Base-by-base conservation (phyloP, 2,888 invertebrate species). In the Apantesis nais region DNA sequence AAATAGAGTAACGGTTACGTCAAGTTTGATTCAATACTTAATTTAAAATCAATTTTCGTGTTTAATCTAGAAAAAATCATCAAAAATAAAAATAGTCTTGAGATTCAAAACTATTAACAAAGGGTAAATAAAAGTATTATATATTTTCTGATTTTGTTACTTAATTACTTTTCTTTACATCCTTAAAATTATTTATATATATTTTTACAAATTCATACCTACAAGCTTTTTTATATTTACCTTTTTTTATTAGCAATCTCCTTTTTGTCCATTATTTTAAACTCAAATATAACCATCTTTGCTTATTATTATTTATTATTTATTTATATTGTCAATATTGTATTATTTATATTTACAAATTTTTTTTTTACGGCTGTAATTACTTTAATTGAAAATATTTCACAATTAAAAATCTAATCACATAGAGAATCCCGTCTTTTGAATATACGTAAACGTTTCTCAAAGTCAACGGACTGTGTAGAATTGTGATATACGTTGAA, bases 1-100 rank as follows among this genome's bases (percentile, higher is more conserved):
- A 62, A 62, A 39, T 62, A 37, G 37, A 62, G 37, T n/a, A 37
- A 25, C n/a, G 39, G n/a, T 22, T n/a, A 14, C n/a, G 62, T 62
- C n/a, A 62, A 37, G 12, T 62, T 62, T 34, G 14, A 41, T 25
- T 44, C 63, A 19, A 25, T 34, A 25, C n/a, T 31, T 16, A 52
- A 34, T n/a, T 44, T 29, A 41, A 44, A 63, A 16, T 8, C 16
- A 22, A 25, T 7, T 16, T 31, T 65, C 16, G 14, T 34, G 31
- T 66, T 66, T 55, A 55, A 55, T 66, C n/a, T 66, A 55, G 19
- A 55, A 65, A 65, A n/a, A 52, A 37, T 37, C n/a, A 52, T 65
- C n/a, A 41, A 41, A 14, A 14, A 41, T 41, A 2, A 1, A 16
- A 41, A 41, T 41, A 1, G 44, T 44, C 19, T 41, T 41, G 39